Base-by-base conservation (phyloP, 2,113 vertebrate species). In the Aptenodytes forsteri region DNA sequence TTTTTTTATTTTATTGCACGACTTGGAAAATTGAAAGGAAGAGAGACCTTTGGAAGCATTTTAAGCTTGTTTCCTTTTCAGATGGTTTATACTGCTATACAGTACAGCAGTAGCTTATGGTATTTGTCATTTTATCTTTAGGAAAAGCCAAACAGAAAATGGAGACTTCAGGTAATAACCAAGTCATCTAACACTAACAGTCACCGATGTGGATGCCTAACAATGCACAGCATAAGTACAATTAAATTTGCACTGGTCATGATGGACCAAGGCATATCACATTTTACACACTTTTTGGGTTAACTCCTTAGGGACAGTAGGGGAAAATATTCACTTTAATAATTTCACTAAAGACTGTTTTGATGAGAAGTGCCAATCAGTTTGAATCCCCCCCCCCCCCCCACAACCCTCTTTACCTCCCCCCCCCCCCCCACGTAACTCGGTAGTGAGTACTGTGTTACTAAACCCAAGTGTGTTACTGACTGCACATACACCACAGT, bases 101-200 rank as follows among this genome's bases (percentile, higher is more conserved):
- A 92, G 23, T 52, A n/a, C 21, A 29, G 32, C 30, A 56, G 34
- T 81, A 80, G 55, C 90, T 98, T 82, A 97, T 34, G 26, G 20
- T 90, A 34, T 97, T 94, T 97, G 88, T 95, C 70, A 88, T 95
- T 92, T 96, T 97, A 64, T 95, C 89, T 96, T 92, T 97, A 98
- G 98, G 96, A 89, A 94, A 94, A 86, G 72, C 49, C 91, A 95
- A 90, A 93, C 94, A 95, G 91, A 89, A 90, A 97, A 97, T 90
- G 98, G 93, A 95, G 85, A 95, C 42, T 38, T 96, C 88, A 98
- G 98, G 98, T 98, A 98, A 98, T 34, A 73, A 80, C 59, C 54
- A 87, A 96, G 38, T 91, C 94, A 27, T 44, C 71, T 85, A 44
- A 84, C 52, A 62, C 91, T 94, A 97, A 97, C 85, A 38, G 42